phyloP scores from a whole-genome alignment of 2,888 invertebrate genomes.

The Muscina levida region DNA sequence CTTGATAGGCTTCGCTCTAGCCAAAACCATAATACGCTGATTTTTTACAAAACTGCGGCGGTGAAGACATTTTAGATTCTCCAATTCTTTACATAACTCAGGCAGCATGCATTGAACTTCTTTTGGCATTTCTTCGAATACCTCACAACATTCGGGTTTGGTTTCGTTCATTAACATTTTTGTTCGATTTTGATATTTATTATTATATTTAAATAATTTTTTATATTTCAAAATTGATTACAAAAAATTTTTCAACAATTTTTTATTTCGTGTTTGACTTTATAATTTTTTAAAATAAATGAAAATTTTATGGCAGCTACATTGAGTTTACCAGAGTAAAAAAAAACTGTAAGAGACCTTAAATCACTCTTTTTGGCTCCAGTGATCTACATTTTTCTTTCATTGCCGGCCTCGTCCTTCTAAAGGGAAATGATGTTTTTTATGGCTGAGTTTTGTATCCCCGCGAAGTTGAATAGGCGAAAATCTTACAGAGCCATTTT shows the following conservation, averaged over 20 bases:
- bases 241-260: slow-evolving; percentile 53
- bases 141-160: slow-evolving; percentile 71
- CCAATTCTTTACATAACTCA: slow-evolving; percentile 70
- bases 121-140: slow-evolving; percentile 67
- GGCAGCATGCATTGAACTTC: slow-evolving; percentile 68
- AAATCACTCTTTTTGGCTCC: no score
- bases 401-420: no score
- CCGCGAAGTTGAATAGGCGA: no score
- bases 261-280: background rate
- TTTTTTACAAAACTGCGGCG: slow-evolving; percentile 67
- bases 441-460: no score
- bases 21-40: slow-evolving; percentile 70
- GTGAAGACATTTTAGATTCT: slow-evolving; percentile 67
- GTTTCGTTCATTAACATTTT: slow-evolving; percentile 57
- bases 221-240: slow-evolving; percentile 17
- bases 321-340: no score
- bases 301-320: background rate
- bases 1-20: slow-evolving; percentile 58
- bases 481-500: no score
- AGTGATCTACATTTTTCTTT: no score
- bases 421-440: no score
- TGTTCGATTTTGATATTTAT: slow-evolving; percentile 40
- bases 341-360: no score
- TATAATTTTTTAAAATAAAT: slow-evolving; percentile 22
- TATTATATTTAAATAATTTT: slow-evolving; percentile 35